A percentile compares a stretch with the other conserved stretches of the same genome.
These are phyloP conservation scores for Papilio polytes DNA, from an alignment of 1,140 invertebrate species.

Conservation along the genomic window DNA sequence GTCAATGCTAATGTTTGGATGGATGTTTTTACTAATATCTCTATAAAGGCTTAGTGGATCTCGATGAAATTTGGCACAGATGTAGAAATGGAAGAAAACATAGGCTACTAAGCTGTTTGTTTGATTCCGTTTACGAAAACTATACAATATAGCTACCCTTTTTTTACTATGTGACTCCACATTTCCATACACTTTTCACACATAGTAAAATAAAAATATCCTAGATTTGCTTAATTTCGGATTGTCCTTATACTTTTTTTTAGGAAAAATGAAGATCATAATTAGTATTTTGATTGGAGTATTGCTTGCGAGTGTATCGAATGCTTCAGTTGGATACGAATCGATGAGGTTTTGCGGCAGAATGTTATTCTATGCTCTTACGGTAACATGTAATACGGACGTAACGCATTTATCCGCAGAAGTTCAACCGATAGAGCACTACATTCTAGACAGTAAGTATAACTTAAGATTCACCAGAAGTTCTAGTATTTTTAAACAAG, in stretches of 20 bases:
- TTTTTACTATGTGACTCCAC: no score
- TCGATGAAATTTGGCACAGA: no score
- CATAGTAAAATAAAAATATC: no score
- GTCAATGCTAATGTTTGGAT: no score
- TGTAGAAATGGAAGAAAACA: no score
- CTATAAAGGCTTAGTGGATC: no score
- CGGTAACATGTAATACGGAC: neutral
- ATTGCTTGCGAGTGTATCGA: neutral
- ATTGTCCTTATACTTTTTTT: neutral
- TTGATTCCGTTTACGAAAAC: no score
- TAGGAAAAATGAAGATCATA: slow-evolving; percentile 12
- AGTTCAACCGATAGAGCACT: neutral
- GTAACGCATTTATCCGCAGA: neutral
- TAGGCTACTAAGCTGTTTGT: no score
- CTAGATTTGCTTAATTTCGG: no score
- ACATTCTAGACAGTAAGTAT: neutral
- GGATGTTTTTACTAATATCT: no score
- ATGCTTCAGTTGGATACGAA: neutral
- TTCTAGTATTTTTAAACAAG: neutral
- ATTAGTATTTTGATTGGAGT: neutral
- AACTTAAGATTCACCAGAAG: neutral
- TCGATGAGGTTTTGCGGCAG: neutral
- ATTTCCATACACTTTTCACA: no score
- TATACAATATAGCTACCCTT: no score
- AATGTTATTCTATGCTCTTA: neutral